Percentiles rank a stretch among this genome's conserved stretches.
Evolutionary conservation across 2,113 vertebrate genomes (phyloP).

Genomic region (Ceyx melanurus): DNA sequence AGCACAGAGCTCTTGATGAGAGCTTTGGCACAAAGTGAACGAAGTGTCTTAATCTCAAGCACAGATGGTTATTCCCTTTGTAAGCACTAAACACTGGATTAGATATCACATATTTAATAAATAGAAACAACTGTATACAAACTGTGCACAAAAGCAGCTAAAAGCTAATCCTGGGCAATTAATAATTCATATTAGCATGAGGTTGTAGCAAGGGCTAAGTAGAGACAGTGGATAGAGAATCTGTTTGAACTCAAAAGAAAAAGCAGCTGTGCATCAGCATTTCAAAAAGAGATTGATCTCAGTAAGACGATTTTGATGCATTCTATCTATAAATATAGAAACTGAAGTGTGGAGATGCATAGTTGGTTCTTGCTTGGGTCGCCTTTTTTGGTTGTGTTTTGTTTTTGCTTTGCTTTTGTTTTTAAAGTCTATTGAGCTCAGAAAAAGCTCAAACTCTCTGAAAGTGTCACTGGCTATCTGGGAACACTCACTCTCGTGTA

Average conservation of each 20-base stretch:
- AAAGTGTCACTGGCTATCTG: neutral
- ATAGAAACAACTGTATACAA: constrained; percentile 40
- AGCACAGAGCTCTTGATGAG: neutral
- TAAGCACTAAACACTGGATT: constrained; percentile 30
- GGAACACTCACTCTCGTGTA: neutral
- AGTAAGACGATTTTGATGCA: neutral
- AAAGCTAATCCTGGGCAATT: constrained; percentile 27
- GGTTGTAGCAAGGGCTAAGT: neutral
- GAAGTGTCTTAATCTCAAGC: constrained; percentile 17
- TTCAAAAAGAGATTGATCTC: neutral
- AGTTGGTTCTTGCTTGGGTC: neutral
- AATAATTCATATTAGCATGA: neutral
- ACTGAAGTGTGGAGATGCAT: neutral
- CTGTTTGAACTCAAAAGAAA: neutral
- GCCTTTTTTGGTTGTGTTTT: neutral
- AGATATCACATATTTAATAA: constrained; percentile 44
- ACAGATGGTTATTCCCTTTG: constrained; percentile 22
- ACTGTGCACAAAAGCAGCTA: constrained; percentile 4
- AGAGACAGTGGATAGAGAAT: neutral
- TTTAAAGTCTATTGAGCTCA: neutral
- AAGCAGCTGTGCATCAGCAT: neutral
- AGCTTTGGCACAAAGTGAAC: neutral
- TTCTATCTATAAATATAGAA: neutral
- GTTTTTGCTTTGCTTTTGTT: neutral
- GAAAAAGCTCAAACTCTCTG: neutral